Percentiles rank a stretch among this genome's conserved stretches.
Evolutionary conservation across 2,797 vertebrate species (phyloP).

Genomic region (Petrocephalus sullivani): DNA sequence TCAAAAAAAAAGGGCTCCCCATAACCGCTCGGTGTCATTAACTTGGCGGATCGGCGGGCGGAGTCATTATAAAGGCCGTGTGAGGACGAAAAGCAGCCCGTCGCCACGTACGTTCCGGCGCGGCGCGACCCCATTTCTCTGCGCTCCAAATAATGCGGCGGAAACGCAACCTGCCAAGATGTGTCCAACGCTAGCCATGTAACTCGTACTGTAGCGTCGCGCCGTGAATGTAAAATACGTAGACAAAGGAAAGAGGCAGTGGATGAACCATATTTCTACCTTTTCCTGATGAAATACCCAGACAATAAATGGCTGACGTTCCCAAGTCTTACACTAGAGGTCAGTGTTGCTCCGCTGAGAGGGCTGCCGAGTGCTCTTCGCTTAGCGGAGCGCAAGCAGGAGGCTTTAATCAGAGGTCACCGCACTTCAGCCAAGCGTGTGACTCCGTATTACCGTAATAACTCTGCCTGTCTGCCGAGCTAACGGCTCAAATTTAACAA

Average conservation of each 20-base stretch:
- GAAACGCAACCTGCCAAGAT: background rate
- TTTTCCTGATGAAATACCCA: background rate
- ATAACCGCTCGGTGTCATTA: slow-evolving; percentile 46
- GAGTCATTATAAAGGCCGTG: slow-evolving; percentile 12
- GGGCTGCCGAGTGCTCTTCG: background rate
- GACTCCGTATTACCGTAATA: background rate
- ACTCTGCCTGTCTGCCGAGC: background rate
- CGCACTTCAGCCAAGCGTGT: slow-evolving; percentile 14
- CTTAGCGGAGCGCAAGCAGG: background rate
- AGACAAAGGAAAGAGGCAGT: background rate
- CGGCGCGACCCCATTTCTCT: background rate
- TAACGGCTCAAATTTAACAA: slow-evolving; percentile 6
- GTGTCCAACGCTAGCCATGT: background rate
- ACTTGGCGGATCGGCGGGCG: slow-evolving; percentile 26
- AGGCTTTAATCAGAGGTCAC: slow-evolving; percentile 18
- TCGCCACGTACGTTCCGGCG: background rate
- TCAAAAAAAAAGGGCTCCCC: slow-evolving; percentile 58
- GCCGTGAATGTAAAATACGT: background rate
- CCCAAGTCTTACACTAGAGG: slow-evolving; percentile 50
- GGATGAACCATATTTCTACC: background rate
- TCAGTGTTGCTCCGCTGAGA: slow-evolving; percentile 55
- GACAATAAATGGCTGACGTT: background rate
- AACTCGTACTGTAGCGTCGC: background rate
- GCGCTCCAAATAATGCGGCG: background rate
- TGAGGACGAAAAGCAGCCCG: background rate